phyloP scores from a whole-genome alignment of 2,888 invertebrate species.

The Caenorhabditis virilis region DNA sequence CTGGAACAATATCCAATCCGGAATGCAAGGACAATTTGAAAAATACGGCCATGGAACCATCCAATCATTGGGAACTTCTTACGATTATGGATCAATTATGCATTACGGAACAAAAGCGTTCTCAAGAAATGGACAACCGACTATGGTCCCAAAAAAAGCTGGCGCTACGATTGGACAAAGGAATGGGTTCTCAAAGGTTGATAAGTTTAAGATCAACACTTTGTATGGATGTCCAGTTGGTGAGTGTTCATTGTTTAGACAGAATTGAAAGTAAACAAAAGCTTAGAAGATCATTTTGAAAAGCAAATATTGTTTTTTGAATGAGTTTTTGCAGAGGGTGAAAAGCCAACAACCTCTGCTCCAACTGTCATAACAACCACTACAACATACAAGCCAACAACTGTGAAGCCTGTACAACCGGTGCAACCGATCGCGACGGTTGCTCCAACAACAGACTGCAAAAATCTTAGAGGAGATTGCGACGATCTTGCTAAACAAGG shows the following conservation, averaged over 20 bases:
- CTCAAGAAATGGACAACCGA: constrained; percentile 65
- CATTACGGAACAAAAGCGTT: constrained; percentile 67
- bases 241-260: constrained; percentile 18
- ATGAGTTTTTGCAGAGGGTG: constrained; percentile 21
- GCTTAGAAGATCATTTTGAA: neutral
- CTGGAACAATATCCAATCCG: constrained; percentile 67
- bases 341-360: constrained; percentile 24
- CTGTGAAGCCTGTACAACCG: constrained; percentile 17
- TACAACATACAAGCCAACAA: constrained; percentile 10
- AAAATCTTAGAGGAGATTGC: constrained; percentile 63
- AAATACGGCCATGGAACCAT: constrained; percentile 66
- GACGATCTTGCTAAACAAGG: constrained; percentile 61
- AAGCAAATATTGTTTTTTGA: neutral
- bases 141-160: constrained; percentile 63
- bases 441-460: constrained; percentile 46
- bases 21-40: constrained; percentile 68
- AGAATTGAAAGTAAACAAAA: neutral
- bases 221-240: constrained; percentile 63
- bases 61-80: constrained; percentile 62
- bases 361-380: constrained; percentile 21
- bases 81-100: constrained; percentile 67
- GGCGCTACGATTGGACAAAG: constrained; percentile 65
- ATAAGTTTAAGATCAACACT: constrained; percentile 65
- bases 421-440: constrained; percentile 26
- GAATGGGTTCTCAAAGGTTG: constrained; percentile 64